Percentiles rank a stretch among this genome's conserved stretches.
phyloP scores from a whole-genome alignment of 2,888 invertebrate species.

The Nebria brevicollis region DNA sequence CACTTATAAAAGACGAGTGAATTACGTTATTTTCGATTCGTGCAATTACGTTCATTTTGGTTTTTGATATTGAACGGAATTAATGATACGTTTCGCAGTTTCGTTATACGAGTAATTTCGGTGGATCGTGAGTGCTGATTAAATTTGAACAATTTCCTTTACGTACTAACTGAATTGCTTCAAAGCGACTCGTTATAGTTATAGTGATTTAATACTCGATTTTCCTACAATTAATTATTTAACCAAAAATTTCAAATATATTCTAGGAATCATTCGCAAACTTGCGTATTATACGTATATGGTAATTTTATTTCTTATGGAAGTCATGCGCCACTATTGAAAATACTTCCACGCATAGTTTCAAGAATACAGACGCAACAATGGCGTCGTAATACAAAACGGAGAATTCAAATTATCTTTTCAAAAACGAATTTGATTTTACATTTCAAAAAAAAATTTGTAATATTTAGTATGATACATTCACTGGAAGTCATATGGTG shows the following conservation, averaged over 20 bases:
- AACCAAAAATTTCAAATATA: not conserved
- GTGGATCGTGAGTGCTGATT: not conserved
- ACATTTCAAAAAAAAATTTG: too few relatives aligned
- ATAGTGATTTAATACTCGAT: not conserved
- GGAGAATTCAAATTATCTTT: too few relatives aligned
- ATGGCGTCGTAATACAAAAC: not conserved
- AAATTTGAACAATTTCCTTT: not conserved
- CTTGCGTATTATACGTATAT: not conserved
- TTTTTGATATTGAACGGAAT: not conserved
- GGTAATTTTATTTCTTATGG: not conserved
- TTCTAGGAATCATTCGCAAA: not conserved
- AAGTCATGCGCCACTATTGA: not conserved
- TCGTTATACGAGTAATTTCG: constrained; percentile 1
- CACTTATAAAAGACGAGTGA: constrained; percentile 1
- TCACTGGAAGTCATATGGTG: too few relatives aligned
- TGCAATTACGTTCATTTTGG: not conserved
- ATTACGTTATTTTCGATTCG: not conserved
- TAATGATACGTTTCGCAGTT: not conserved
- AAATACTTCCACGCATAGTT: not conserved
- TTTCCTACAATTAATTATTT: not conserved
- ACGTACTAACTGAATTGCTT: not conserved
- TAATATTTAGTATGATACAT: too few relatives aligned
- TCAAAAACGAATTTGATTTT: too few relatives aligned
- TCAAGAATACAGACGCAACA: not conserved
- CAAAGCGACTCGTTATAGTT: not conserved